A percentile compares a stretch with the other conserved stretches of the same genome.
Evolutionary conservation across 1,140 invertebrate species (phyloP).

Genomic region (Atta texana): DNA sequence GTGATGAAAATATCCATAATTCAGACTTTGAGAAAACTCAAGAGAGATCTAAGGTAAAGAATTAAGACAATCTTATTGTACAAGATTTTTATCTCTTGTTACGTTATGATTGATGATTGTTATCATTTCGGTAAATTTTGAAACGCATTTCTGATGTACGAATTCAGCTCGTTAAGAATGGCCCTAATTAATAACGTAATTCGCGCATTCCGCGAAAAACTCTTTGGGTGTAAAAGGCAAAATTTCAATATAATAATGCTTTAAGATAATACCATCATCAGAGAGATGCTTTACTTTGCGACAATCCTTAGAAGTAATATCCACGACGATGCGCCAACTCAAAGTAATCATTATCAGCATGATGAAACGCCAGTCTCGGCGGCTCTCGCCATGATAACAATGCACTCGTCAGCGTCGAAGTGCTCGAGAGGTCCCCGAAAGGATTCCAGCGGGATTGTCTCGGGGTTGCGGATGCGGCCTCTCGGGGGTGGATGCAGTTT

Average conservation of each 20-base stretch:
- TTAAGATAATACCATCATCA: background rate
- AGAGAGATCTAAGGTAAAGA: background rate
- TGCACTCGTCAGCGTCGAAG: conserved; percentile 33
- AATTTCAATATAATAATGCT: background rate
- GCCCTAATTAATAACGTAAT: background rate
- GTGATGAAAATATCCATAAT: background rate
- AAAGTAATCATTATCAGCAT: conserved; percentile 42
- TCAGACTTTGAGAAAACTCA: background rate
- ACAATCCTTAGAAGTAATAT: conserved; percentile 10
- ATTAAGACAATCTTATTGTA: background rate
- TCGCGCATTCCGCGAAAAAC: background rate
- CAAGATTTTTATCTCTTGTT: background rate
- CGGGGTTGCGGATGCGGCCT: conserved; percentile 44
- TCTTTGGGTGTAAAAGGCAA: background rate
- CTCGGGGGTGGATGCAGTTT: conserved; percentile 75
- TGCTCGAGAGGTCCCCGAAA: background rate
- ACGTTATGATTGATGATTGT: background rate
- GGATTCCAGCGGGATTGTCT: conserved; percentile 67
- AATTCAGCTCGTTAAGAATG: background rate
- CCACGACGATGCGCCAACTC: background rate
- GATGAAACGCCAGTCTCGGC: conserved; percentile 13
- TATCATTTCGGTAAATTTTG: background rate
- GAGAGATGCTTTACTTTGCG: background rate
- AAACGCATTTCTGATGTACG: background rate
- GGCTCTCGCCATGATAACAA: conserved; percentile 39